Conservation (phyloP, 1,140 invertebrate species). For the Aphelinus atriplicis region DNA sequence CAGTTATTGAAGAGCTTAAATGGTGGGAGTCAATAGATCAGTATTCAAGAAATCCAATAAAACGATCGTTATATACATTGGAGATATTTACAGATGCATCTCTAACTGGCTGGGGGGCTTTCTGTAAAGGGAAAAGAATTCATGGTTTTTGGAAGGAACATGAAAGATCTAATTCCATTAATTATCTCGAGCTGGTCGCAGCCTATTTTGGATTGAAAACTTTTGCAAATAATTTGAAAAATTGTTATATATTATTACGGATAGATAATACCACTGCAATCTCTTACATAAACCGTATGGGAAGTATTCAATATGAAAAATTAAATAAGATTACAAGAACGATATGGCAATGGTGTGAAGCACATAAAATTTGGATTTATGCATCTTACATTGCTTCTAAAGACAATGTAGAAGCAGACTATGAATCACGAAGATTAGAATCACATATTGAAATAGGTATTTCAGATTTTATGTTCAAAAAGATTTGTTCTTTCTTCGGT, state of each 20-base stretch:
- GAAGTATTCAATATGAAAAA: slow-evolving; percentile 32
- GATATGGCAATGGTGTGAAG: slow-evolving; percentile 48
- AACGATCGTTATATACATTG: background rate
- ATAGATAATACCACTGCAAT: slow-evolving; percentile 59
- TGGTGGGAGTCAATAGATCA: background rate
- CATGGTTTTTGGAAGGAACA: slow-evolving; percentile 21
- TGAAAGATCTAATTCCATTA: slow-evolving; percentile 16
- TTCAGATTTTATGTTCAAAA: slow-evolving; percentile 32
- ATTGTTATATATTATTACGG: slow-evolving; percentile 53
- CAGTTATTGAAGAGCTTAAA: slow-evolving; percentile 12
- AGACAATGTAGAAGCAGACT: slow-evolving; percentile 45
- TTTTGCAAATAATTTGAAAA: slow-evolving; percentile 46
- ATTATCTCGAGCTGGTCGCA: slow-evolving; percentile 28
- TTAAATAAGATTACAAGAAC: slow-evolving; percentile 8
- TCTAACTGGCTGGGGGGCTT: background rate
- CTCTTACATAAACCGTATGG: slow-evolving; percentile 57
- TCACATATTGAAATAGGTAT: slow-evolving; percentile 32
- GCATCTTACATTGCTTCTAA: slow-evolving; percentile 46
- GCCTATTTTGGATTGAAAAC: slow-evolving; percentile 47
- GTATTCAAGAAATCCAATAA: background rate
- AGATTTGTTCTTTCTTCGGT: slow-evolving; percentile 37
- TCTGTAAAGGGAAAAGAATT: slow-evolving; percentile 42
- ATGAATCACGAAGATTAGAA: slow-evolving; percentile 38
- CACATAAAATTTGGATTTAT: slow-evolving; percentile 40
- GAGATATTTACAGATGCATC: slow-evolving; percentile 7